Percentiles rank a stretch among this genome's conserved stretches.
Evolutionary conservation across 2,113 vertebrate genomes (phyloP).

Genomic region (Ginglymostoma cirratum): DNA sequence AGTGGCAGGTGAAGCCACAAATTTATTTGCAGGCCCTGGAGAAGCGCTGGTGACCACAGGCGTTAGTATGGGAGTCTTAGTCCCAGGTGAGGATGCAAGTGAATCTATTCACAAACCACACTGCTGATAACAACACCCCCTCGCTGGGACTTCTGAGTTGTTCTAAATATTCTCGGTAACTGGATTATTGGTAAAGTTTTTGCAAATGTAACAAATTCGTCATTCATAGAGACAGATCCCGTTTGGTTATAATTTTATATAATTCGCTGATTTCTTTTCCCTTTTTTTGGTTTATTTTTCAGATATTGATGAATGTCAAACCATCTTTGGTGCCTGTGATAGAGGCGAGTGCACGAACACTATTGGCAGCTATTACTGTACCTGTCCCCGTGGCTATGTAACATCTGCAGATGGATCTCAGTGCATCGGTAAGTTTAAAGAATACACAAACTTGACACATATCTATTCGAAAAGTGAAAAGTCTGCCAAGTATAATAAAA

Average conservation of each 20-base stretch:
- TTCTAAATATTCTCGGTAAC: not conserved
- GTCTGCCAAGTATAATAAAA: conserved; percentile 32
- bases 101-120: not conserved
- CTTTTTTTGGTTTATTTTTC: conserved; percentile 15
- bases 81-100: not conserved
- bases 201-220: not conserved
- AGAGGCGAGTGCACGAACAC: conserved; percentile 52
- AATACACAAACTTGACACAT: not conserved
- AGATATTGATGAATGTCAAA: conserved; percentile 55
- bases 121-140: not conserved
- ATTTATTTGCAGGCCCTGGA: not conserved
- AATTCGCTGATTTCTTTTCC: not conserved
- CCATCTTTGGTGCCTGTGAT: conserved; percentile 45
- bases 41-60: not conserved
- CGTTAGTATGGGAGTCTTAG: not conserved
- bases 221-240: not conserved
- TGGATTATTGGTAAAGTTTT: not conserved
- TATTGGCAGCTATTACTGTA: conserved; percentile 50
- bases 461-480: not conserved
- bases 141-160: not conserved
- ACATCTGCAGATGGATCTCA: conserved; percentile 47
- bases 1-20: no score
- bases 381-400: conserved; percentile 47
- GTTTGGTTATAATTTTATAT: not conserved
- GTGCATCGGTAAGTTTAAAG: conserved; percentile 50